A percentile compares a stretch with the other conserved stretches of the same genome.
Conservation (phyloP, 1,140 invertebrate genomes). For the Drosophila tsacasi region DNA sequence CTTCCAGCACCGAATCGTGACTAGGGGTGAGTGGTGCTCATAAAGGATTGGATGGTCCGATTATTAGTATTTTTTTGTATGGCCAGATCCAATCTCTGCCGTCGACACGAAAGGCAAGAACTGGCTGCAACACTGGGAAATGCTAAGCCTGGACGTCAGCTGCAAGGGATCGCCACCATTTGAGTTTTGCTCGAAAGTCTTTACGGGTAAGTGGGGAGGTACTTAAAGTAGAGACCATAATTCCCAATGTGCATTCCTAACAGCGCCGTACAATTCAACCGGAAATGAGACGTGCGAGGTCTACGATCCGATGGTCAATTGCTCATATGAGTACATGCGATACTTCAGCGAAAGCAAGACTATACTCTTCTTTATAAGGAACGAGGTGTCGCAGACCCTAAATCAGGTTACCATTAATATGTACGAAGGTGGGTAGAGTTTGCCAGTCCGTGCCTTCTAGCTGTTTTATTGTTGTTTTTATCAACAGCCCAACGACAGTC, state of each 20-base stretch:
- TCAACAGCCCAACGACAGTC: conserved; percentile 89
- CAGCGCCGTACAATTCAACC: conserved; percentile 91
- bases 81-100: conserved; percentile 89
- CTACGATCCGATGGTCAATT: conserved; percentile 85
- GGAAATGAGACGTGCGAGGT: conserved; percentile 90
- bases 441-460: not conserved
- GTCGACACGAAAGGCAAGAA: conserved; percentile 89
- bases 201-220: conserved; percentile 48
- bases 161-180: conserved; percentile 91
- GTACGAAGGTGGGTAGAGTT: conserved; percentile 89
- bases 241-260: conserved; percentile 48
- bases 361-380: conserved; percentile 90
- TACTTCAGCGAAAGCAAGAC: conserved; percentile 89
- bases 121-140: conserved; percentile 92
- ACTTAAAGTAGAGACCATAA: too few species aligned
- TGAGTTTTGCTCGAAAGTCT: conserved; percentile 88
- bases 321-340: conserved; percentile 88
- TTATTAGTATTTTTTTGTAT: conserved; percentile 7
- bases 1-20: conserved; percentile 87
- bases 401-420: conserved; percentile 91
- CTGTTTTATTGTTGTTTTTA: not conserved
- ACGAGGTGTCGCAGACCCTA: conserved; percentile 89
- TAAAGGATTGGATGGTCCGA: not conserved
- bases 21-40: conserved; percentile 87
- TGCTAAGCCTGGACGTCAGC: conserved; percentile 89